Base-by-base conservation (phyloP, 2,888 invertebrate species). In the Esperia sulphurella region DNA sequence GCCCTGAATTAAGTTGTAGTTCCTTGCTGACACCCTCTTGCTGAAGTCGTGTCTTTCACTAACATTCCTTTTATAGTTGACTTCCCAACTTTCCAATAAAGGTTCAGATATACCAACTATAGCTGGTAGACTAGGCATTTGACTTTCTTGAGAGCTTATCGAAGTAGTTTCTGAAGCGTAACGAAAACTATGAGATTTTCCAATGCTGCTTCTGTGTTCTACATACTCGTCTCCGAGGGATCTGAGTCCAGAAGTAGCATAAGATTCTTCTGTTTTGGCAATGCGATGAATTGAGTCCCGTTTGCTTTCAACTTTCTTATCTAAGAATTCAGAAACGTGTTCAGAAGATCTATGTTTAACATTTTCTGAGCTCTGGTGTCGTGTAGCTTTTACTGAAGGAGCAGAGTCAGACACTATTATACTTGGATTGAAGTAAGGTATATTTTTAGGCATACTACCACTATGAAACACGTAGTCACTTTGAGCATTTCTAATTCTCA, bases 141-240 rank as follows among this genome's bases (percentile, higher is more conserved):
- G 89, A 56, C 79, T 87, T 51, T 90, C 90, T 52, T 90, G 89
- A 14, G 86, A 88, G 57, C 85, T 83, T 48, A 86, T 80, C 3
- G 89, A 88, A 48, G 83, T 74, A 8, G 83, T 75, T 59, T 92
- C 91, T 31, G 91, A 90, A 54, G 91, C 89, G 68, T 90, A 91
- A 63, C 92, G 92, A 77, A 95, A 94, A 65, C 94, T 95, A 55
- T 94, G 93, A 1, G 94, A 93, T 71, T 95, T 95, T 45, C 93
- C 91, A 21, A 94, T 91, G 14, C 92, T 91, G 73, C 91, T 92
- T 55, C 90, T 83, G 30, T 87, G 76, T 64, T 84, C 90, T 29
- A 78, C 68, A 49, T 76, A 87, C 57, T 89, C 88, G 38, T 87
- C 88, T 21, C 85, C 87, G n/a, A 87, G 68, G 49, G 87, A 86